phyloP scores from a whole-genome alignment of 2,113 vertebrate genomes.

The Aegotheles bennettii region DNA sequence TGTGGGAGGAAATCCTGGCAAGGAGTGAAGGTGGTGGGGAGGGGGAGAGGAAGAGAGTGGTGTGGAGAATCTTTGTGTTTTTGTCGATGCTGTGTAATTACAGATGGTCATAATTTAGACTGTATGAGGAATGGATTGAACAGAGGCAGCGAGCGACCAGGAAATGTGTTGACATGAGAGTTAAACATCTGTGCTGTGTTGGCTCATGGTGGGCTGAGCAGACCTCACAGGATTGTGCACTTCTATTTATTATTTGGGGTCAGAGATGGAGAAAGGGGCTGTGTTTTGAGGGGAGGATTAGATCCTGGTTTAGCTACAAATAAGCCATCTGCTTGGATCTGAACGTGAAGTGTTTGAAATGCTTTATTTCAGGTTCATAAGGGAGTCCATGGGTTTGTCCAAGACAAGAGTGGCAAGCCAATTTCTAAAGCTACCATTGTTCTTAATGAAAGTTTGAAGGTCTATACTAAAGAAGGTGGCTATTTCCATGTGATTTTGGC shows the following conservation, averaged over 20 bases:
- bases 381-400: slow-evolving; percentile 88
- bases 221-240: background rate
- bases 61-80: background rate
- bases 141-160: background rate
- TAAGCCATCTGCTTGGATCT: background rate
- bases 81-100: background rate
- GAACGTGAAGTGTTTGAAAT: background rate
- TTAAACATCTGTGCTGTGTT: background rate
- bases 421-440: slow-evolving; percentile 86
- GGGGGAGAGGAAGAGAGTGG: background rate
- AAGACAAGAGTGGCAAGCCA: slow-evolving; percentile 88
- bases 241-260: background rate
- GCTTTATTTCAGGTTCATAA: slow-evolving; percentile 86
- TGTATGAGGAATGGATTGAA: background rate
- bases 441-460: slow-evolving; percentile 82
- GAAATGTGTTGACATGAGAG: background rate
- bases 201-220: background rate
- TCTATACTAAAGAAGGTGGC: slow-evolving; percentile 84
- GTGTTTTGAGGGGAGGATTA: background rate
- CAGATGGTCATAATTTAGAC: background rate
- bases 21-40: background rate
- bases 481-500: slow-evolving; percentile 90
- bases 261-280: background rate
- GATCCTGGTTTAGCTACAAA: background rate
- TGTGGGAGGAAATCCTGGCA: background rate